Evolutionary conservation across 35 echinoderm and acorn worm genomes (phyloP), one percentile per base, ranked within the genome.

Genomic region (Lytechinus variegatus): DNA sequence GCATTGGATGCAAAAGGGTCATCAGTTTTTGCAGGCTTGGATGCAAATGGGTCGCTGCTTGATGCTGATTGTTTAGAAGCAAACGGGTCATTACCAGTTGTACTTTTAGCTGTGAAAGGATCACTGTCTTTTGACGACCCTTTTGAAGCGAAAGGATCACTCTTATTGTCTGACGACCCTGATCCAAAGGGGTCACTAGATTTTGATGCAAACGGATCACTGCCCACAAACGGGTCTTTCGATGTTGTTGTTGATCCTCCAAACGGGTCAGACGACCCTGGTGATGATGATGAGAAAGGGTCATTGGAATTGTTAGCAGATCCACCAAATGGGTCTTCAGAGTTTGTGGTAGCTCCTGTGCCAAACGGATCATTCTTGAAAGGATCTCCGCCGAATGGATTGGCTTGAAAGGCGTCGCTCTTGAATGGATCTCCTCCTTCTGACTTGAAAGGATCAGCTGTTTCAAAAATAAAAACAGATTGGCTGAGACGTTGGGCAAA

Each of bases 301-400:
- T 95, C 95, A 4, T 87, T 86, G 87, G 87, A 93, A 55, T 33
- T 53, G 54, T 93, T 93, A 19, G 92, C 52, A 10, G 92, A 93
- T 11, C 92, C 54, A 5, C 55, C 54, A 91, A 95, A 95, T 27
- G 95, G 95, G 28, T 95, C 87, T 29, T 91, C 87, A 27, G 87
- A 57, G 53, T 56, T 90, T 91, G 87, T 55, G 66, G 54, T 90
- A 28, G 86, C 55, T 90, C 54, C 27, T n/a, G 95, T 72, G 79
- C 95, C 95, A 94, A 96, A 96, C 14, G 95, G 95, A 89, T 96
- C 95, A 55, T 86, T 92, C 71, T 97, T 97, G 52, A 99, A 99
- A 21, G 98, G 97, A 95, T 99, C 98, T 54, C 95, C 96, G 89
- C 96, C 96, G 95, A 99, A 99, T 2, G 98, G 98, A 94, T 99